phyloP scores from a whole-genome alignment of 2,113 vertebrate species.

The Ammodramus savannarum region DNA sequence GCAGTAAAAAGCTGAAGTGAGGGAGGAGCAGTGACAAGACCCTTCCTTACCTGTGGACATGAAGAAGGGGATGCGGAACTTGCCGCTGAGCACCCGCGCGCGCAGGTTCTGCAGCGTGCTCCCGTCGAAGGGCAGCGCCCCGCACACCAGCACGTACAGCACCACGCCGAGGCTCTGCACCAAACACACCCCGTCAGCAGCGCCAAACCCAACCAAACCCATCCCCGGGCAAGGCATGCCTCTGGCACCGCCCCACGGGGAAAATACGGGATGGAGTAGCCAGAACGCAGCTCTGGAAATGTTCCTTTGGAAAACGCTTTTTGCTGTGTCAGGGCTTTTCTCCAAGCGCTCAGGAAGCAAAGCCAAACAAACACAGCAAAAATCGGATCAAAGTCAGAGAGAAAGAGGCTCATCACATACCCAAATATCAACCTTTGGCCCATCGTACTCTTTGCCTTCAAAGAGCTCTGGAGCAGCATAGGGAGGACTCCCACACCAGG shows the following conservation, averaged over 20 bases:
- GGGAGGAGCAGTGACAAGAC: accelerated
- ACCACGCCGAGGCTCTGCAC: constrained; percentile 93
- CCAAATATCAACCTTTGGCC: constrained; percentile 99
- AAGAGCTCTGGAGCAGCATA: constrained; percentile 97
- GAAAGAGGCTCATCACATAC: constrained; percentile 60
- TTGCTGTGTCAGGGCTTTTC: not conserved
- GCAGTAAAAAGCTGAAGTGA: not conserved
- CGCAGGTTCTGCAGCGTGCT: constrained; percentile 97
- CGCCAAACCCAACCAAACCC: accelerated
- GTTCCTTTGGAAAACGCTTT: accelerated
- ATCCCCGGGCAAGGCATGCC: accelerated
- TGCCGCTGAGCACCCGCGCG: constrained; percentile 93
- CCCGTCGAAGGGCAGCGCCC: constrained; percentile 95
- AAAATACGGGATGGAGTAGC: accelerated
- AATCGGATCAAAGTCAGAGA: not conserved
- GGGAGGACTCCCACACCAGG: constrained; percentile 97
- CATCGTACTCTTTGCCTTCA: constrained; percentile 97
- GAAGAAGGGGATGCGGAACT: constrained; percentile 98
- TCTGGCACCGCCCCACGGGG: not conserved
- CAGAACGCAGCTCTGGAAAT: accelerated
- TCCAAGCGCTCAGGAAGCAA: not conserved
- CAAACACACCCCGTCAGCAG: not conserved
- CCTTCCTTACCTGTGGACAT: constrained; percentile 92
- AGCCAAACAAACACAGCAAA: not conserved
- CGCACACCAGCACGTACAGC: constrained; percentile 95